Evolutionary conservation across 2,888 invertebrate species (phyloP), one percentile per base, ranked within the genome.

Genomic region (Acanthosepion lycidas): DNA sequence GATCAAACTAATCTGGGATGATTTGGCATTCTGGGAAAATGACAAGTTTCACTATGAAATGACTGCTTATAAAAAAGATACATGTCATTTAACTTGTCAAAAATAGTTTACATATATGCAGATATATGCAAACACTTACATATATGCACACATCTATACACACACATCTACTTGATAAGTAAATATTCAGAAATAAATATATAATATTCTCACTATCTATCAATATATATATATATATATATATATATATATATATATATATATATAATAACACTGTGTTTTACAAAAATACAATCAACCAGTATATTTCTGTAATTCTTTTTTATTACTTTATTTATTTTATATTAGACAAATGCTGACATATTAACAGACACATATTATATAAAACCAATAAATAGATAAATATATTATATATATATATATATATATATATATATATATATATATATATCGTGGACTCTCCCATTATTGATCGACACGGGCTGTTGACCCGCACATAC

Each of bases 201-300:
- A 42, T 42, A 42, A 42, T 42, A 42, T 42, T 42, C 42, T 42
- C 42, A 42, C 42, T 42, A 42, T 42, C 42, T 91, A 91, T n/a
- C 26, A n/a, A 91, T n/a, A 91, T n/a, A 91, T n/a, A 91, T n/a
- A 91, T 20, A n/a, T n/a, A 91, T 91, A n/a, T 91, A 91, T 91
- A 91, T 28, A n/a, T n/a, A 91, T 42, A 91, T 42, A n/a, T 91
- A 91, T n/a, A n/a, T 91, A 91, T 42, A n/a, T n/a, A 91, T 15
- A 42, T 42, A 42, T 42, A 3, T 42, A 42, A 42, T 42, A 42
- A 42, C 42, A 42, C 42, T 42, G 42, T 42, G 42, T 42, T 42
- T 42, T 42, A 42, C 42, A 42, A 42, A 42, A 42, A 42, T 42
- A 42, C 42, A 42, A 42, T 42, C 42, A 42, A 42, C 42, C 42